Conservation (phyloP, 2,113 vertebrate species). For the Athene cunicularia region DNA sequence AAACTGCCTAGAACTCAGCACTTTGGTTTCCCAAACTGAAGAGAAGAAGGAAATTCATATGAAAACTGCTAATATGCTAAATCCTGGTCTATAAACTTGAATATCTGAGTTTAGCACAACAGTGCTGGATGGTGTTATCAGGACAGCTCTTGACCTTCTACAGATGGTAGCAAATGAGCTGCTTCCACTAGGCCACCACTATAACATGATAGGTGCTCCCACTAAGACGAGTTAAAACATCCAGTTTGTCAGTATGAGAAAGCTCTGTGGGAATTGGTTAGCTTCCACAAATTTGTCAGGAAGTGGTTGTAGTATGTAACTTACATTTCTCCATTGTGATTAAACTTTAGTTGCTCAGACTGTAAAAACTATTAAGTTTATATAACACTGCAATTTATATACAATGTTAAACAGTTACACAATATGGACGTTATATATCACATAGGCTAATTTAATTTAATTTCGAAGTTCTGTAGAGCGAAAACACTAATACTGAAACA, state of each 20-base stretch:
- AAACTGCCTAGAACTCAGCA: not conserved
- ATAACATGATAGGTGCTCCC: too few relatives aligned
- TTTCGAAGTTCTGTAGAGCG: not conserved
- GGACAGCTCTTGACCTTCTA: not conserved
- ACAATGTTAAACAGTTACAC: not conserved
- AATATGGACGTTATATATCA: not conserved
- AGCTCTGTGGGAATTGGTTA: not conserved
- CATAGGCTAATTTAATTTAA: not conserved
- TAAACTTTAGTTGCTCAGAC: not conserved
- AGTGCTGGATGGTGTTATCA: not conserved
- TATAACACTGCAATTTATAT: not conserved
- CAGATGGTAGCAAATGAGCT: not conserved
- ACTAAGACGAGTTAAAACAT: not conserved
- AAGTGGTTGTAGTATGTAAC: not conserved
- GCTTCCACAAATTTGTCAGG: not conserved
- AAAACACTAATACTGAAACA: not conserved
- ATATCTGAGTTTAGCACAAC: not conserved
- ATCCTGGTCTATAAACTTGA: not conserved
- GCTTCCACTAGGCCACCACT: not conserved
- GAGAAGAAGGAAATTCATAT: not conserved
- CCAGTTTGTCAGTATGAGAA: not conserved
- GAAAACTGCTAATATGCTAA: not conserved
- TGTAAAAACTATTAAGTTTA: not conserved
- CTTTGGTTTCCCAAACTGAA: not conserved
- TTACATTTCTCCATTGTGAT: not conserved